phyloP scores from a whole-genome alignment of 2,888 invertebrate species.

The Hipparchia semele region DNA sequence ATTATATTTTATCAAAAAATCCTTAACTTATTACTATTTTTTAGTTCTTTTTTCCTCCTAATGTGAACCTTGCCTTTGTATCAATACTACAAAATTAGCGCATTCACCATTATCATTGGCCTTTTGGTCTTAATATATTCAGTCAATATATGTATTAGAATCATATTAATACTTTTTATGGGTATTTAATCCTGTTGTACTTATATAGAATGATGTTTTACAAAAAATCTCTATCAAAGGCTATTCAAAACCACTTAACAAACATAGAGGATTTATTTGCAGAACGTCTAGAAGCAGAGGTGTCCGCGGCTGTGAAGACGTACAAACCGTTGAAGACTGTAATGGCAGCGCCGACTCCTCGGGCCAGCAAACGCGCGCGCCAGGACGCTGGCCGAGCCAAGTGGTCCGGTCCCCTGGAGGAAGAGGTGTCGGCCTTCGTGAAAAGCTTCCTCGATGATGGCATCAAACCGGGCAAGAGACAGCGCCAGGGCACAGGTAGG shows the following conservation, averaged over 20 bases:
- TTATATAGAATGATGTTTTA: too few species aligned
- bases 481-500: slow-evolving; percentile 31
- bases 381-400: slow-evolving; percentile 66
- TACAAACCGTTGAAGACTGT: slow-evolving; percentile 62
- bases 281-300: slow-evolving; percentile 73
- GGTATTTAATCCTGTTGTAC: too few species aligned
- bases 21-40: too few species aligned
- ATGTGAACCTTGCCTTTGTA: too few species aligned
- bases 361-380: slow-evolving; percentile 60
- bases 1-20: too few species aligned
- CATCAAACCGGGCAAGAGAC: slow-evolving; percentile 28
- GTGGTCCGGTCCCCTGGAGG: slow-evolving; percentile 38
- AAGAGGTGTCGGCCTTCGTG: slow-evolving; percentile 34
- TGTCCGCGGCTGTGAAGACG: slow-evolving; percentile 58
- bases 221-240: neutral
- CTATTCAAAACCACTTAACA: neutral
- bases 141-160: too few species aligned
- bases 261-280: slow-evolving; percentile 28
- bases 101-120: too few species aligned
- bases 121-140: too few species aligned
- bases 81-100: too few species aligned
- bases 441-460: slow-evolving; percentile 34
- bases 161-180: too few species aligned
- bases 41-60: too few species aligned
- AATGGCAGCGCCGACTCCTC: slow-evolving; percentile 57